Evolutionary conservation across 1,140 invertebrate species (phyloP).

Genomic region (Lepidurus couesii): DNA sequence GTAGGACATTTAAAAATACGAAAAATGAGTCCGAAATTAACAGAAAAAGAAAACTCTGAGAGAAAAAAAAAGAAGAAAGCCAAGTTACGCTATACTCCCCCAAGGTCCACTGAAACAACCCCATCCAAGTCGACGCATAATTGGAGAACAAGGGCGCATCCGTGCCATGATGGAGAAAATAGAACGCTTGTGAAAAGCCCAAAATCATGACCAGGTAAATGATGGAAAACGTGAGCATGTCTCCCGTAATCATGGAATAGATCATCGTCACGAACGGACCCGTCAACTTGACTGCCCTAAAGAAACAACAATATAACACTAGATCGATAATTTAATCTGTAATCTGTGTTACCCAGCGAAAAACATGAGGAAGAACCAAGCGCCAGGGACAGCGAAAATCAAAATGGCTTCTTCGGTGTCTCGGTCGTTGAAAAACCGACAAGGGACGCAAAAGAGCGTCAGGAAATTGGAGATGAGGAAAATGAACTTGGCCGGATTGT

Average conservation of each 20-base stretch:
- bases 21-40: too few relatives aligned
- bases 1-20: neutral
- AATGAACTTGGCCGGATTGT: conserved; percentile 89
- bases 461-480: conserved; percentile 88
- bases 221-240: conserved; percentile 95
- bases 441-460: conserved; percentile 88
- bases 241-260: conserved; percentile 94
- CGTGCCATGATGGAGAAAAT: conserved; percentile 84
- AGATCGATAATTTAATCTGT: conserved; percentile 7
- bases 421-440: conserved; percentile 64
- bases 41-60: too few relatives aligned
- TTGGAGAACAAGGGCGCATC: conserved; percentile 70
- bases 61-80: neutral
- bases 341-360: conserved; percentile 79
- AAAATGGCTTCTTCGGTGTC: conserved; percentile 85
- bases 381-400: conserved; percentile 83
- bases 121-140: conserved; percentile 92
- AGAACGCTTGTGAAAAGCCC: conserved; percentile 94
- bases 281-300: conserved; percentile 81
- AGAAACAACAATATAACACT: conserved; percentile 40
- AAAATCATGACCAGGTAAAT: conserved; percentile 90
- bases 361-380: conserved; percentile 97
- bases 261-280: conserved; percentile 99
- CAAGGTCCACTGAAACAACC: conserved; percentile 93
- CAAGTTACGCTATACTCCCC: conserved; percentile 91